phyloP scores from a whole-genome alignment of 2,113 vertebrate species.

The Orientallactaga bullata region DNA sequence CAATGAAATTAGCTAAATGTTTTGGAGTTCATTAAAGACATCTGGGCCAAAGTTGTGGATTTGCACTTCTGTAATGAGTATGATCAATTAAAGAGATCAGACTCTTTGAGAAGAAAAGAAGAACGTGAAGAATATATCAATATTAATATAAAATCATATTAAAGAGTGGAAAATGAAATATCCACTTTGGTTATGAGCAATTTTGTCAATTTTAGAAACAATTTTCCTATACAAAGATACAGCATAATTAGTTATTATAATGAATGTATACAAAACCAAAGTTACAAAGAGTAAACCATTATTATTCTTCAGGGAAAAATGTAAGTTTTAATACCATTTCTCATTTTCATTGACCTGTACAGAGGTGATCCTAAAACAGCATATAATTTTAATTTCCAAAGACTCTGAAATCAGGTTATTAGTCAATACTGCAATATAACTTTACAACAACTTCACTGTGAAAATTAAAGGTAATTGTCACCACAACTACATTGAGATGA shows the following conservation, averaged over 20 bases:
- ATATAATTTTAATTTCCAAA: neutral
- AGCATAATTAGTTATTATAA: neutral
- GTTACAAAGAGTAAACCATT: neutral
- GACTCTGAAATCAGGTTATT: neutral
- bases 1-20: neutral
- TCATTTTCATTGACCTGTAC: neutral
- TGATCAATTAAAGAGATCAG: neutral
- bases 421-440: neutral
- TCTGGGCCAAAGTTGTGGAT: neutral
- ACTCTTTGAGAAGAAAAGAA: neutral
- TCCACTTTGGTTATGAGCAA: neutral
- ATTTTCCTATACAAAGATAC: neutral
- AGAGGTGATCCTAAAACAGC: neutral
- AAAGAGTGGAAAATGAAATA: neutral
- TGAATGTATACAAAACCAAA: neutral
- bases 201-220: conserved; percentile 4
- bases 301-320: neutral
- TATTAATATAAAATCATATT: neutral
- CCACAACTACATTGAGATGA: neutral
- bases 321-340: neutral
- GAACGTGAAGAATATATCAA: neutral
- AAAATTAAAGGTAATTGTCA: conserved; percentile 23
- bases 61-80: neutral
- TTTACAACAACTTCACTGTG: neutral
- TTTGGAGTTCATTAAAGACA: neutral